phyloP scores from a whole-genome alignment of 2,888 invertebrate species.

The Sinopyrophorus schimmeli region DNA sequence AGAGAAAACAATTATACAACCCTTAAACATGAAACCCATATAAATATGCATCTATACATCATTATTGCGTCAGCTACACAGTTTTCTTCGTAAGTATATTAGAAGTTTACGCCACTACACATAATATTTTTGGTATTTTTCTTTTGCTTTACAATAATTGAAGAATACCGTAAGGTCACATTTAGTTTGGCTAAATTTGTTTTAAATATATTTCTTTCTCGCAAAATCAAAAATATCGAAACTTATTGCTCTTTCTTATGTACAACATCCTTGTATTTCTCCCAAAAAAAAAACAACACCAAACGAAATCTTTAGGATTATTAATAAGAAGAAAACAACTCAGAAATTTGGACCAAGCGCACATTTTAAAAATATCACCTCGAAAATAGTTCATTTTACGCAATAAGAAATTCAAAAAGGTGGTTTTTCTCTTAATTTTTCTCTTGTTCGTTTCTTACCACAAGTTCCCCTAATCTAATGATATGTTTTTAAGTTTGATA shows the following conservation, averaged over 20 bases:
- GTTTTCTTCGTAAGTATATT: slow-evolving; percentile 45
- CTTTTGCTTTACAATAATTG: slow-evolving; percentile 2
- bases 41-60: slow-evolving; percentile 49
- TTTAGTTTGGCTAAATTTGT: too few species aligned
- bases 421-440: slow-evolving; percentile 17
- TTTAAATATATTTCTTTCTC: too few species aligned
- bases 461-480: slow-evolving; percentile 23
- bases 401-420: background rate
- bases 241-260: too few species aligned
- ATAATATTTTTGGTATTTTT: slow-evolving; percentile 31
- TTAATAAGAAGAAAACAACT: too few species aligned
- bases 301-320: too few species aligned
- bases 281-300: too few species aligned
- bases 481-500: slow-evolving; percentile 32
- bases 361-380: too few species aligned
- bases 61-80: slow-evolving; percentile 58
- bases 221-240: too few species aligned
- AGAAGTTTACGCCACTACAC: slow-evolving; percentile 49
- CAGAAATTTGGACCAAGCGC: too few species aligned
- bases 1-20: slow-evolving; percentile 1
- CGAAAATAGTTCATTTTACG: background rate
- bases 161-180: too few species aligned
- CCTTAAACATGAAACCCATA: slow-evolving; percentile 8
- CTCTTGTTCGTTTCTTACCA: slow-evolving; percentile 14
- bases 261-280: too few species aligned